These are phyloP conservation scores for Tipula confusa DNA, from an alignment of 2,888 invertebrate genomes.

Conservation along the genomic window DNA sequence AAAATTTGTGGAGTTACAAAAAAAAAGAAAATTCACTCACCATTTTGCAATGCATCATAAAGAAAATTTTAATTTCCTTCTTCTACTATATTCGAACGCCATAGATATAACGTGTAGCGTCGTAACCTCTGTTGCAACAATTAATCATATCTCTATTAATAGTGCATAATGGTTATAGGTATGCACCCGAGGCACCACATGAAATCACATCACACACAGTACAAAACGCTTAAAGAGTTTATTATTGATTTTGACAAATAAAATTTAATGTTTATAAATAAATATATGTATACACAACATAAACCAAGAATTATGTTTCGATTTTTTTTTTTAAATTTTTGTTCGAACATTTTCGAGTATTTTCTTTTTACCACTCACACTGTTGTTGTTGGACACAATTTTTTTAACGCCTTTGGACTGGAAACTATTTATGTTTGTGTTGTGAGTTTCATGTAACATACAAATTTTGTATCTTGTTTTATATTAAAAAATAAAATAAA, in stretches of 20 bases:
- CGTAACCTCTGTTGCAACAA: not conserved
- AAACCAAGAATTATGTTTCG: not conserved
- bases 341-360: not conserved
- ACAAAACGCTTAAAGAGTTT: not conserved
- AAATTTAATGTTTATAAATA: not conserved
- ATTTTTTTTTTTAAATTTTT: too few relatives aligned
- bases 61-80: not conserved
- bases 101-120: not conserved
- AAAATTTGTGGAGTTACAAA: not conserved
- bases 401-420: constrained; percentile 8
- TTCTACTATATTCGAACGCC: not conserved
- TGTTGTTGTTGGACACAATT: not conserved
- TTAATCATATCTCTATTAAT: not conserved
- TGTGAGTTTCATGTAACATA: not conserved
- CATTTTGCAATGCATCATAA: constrained; percentile 12
- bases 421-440: not conserved
- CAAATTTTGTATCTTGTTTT: not conserved
- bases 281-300: too few relatives aligned
- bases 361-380: not conserved
- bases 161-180: not conserved
- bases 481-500: not conserved
- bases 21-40: not conserved
- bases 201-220: not conserved
- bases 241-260: constrained; percentile 3
- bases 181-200: not conserved